These are phyloP conservation scores for Rhimphoctona megacephalus DNA, from an alignment of 2,888 invertebrate genomes.

Conservation along the genomic window DNA sequence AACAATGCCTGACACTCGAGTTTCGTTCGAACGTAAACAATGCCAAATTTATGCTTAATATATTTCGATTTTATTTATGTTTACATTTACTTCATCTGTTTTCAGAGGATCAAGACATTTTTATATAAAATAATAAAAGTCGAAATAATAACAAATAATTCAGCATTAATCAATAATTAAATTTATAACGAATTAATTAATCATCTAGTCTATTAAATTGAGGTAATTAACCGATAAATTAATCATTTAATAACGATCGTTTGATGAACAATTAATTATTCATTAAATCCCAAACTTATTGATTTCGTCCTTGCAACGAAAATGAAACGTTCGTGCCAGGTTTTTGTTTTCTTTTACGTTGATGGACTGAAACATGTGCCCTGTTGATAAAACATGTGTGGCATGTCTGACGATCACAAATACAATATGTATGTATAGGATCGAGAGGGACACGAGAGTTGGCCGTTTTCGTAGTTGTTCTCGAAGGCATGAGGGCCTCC, in stretches of 20 bases:
- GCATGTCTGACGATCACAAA: slow-evolving; percentile 41
- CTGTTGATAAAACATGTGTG: slow-evolving; percentile 61
- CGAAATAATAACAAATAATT: not conserved
- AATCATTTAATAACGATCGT: not conserved
- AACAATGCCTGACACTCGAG: not conserved
- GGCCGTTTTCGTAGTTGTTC: slow-evolving; percentile 43
- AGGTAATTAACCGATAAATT: not conserved
- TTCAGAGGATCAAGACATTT: not conserved
- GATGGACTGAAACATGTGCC: slow-evolving; percentile 58
- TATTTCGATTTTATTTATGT: not conserved
- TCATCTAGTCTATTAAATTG: not conserved
- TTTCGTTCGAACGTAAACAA: slow-evolving; percentile 13
- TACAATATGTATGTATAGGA: slow-evolving; percentile 39
- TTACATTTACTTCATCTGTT: not conserved
- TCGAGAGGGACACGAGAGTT: slow-evolving; percentile 9
- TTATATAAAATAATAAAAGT: not conserved
- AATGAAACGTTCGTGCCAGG: not conserved
- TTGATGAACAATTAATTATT: not conserved
- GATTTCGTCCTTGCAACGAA: slow-evolving; percentile 32
- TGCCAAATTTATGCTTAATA: not conserved
- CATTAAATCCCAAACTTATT: not conserved
- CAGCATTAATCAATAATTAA: not conserved
- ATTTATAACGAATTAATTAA: not conserved
- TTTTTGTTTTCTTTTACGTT: slow-evolving; percentile 28
- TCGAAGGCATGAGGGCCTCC: slow-evolving; percentile 60